Evolutionary conservation across 1,140 invertebrate species (phyloP).

Genomic region (Coptotermes formosanus): DNA sequence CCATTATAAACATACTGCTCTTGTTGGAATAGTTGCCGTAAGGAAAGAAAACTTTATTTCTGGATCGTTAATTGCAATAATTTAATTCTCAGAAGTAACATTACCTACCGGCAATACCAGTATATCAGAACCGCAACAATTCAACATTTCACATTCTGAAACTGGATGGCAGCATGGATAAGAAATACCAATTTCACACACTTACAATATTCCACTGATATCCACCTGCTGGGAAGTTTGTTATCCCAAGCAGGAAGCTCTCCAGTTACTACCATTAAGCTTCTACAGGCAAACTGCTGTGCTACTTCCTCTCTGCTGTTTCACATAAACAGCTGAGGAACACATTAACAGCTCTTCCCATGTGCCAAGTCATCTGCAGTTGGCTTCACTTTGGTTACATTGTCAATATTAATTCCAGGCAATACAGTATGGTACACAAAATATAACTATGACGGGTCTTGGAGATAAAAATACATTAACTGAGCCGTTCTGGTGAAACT

Average conservation of each 20-base stretch:
- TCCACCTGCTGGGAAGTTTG: not conserved
- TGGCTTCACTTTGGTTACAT: not conserved
- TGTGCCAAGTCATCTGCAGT: not conserved
- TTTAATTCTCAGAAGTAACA: conserved; percentile 17
- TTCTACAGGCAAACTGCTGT: not conserved
- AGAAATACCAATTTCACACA: not conserved
- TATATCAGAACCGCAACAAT: conserved; percentile 14
- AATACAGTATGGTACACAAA: conserved; percentile 8
- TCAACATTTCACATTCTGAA: not conserved
- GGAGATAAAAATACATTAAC: not conserved
- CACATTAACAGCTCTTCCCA: not conserved
- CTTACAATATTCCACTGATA: not conserved
- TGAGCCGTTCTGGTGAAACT: not conserved
- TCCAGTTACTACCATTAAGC: not conserved
- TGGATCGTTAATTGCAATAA: conserved; percentile 9
- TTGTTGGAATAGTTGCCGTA: not conserved
- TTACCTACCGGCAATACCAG: conserved; percentile 10
- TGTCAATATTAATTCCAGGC: not conserved
- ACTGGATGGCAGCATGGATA: not conserved
- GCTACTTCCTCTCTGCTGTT: too few species aligned
- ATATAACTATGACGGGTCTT: not conserved
- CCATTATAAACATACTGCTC: not conserved
- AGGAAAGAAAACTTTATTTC: conserved; percentile 9
- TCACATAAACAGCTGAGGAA: too few species aligned
- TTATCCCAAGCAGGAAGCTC: not conserved